Evolutionary conservation across 2,797 vertebrate genomes (phyloP).

Genomic region (Onychomys arenicola): DNA sequence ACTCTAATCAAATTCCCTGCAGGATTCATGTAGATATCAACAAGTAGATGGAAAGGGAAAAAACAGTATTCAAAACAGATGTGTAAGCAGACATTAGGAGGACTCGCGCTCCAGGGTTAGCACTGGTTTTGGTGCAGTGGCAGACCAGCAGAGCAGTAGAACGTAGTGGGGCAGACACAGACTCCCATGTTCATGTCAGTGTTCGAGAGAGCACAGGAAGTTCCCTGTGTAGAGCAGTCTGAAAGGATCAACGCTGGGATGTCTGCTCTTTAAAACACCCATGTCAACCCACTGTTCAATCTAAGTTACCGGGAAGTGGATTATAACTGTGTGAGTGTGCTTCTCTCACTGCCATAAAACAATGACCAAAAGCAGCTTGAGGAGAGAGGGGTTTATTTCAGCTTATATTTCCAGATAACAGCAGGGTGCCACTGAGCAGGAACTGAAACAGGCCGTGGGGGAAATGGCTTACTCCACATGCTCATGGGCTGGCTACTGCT

Average conservation of each 20-base stretch:
- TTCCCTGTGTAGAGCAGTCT: not conserved
- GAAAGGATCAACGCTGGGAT: not conserved
- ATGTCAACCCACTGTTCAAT: not conserved
- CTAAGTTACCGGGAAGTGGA: constrained; percentile 14
- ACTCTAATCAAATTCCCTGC: not conserved
- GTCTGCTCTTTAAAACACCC: not conserved
- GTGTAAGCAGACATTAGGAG: constrained; percentile 12
- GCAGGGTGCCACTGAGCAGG: not conserved
- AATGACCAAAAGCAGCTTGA: not conserved
- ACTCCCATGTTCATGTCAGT: not conserved
- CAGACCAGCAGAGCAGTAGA: not conserved
- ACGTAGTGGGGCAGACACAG: not conserved
- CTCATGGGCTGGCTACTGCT: not conserved
- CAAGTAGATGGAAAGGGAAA: constrained; percentile 24
- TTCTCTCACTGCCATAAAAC: not conserved
- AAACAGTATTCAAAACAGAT: no score
- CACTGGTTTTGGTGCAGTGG: not conserved
- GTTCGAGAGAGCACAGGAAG: constrained; percentile 3
- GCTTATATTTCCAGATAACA: not conserved
- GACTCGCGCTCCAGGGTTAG: constrained; percentile 4
- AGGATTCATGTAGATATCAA: not conserved
- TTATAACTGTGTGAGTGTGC: not conserved
- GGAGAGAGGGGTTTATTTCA: not conserved
- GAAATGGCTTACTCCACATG: not conserved
- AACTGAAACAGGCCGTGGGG: not conserved